These are phyloP conservation scores for Stenopsyche tienmushanensis DNA, from an alignment of 1,140 invertebrate species.

Conservation along the genomic window DNA sequence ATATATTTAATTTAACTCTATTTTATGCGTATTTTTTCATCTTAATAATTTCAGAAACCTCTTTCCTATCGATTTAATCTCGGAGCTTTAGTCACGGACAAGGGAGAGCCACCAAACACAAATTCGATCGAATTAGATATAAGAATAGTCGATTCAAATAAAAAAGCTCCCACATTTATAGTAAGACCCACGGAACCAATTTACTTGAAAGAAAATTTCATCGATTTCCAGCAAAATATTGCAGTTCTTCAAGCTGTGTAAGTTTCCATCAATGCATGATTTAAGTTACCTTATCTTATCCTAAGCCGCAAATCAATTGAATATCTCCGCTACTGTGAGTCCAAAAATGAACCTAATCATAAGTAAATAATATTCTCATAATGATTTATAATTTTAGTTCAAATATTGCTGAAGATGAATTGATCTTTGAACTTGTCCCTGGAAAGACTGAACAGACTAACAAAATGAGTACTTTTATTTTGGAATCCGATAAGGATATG, in stretches of 20 bases:
- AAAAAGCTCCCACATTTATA: conserved; percentile 78
- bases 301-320: too few species aligned
- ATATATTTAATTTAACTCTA: conserved; percentile 9
- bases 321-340: too few species aligned
- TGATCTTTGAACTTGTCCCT: conserved; percentile 76
- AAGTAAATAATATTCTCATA: too few species aligned
- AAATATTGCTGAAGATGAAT: conserved; percentile 68
- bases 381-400: conserved; percentile 54
- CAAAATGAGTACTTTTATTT: conserved; percentile 73
- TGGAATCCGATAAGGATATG: conserved; percentile 67
- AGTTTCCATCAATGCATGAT: too few species aligned
- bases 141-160: conserved; percentile 81
- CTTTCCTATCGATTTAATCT: conserved; percentile 71
- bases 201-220: conserved; percentile 70
- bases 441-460: conserved; percentile 84
- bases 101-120: conserved; percentile 63
- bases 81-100: conserved; percentile 74
- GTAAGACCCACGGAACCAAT: conserved; percentile 61
- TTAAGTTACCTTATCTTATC: too few species aligned
- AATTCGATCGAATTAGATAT: conserved; percentile 75
- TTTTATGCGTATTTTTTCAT: conserved; percentile 4
- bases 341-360: too few species aligned
- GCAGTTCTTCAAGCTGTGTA: conserved; percentile 68
- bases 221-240: conserved; percentile 66
- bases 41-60: conserved; percentile 56